phyloP scores from a whole-genome alignment of 2,888 invertebrate species.

The Hirtodrosophila cameraria region DNA sequence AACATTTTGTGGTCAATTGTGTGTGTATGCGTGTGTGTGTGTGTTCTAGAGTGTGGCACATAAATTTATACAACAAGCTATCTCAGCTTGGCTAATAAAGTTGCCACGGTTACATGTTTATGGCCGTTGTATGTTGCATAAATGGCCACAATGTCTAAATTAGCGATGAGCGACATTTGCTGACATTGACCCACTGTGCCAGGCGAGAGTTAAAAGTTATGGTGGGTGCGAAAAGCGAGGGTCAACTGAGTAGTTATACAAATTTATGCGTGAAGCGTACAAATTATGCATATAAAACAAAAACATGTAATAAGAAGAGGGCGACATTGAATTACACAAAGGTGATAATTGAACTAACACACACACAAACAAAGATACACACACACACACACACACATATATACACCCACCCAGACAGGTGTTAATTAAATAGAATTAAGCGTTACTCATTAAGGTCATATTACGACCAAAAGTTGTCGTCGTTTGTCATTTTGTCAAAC shows the following conservation, averaged over 20 bases:
- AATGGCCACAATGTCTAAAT: constrained; percentile 70
- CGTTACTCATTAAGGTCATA: constrained; percentile 73
- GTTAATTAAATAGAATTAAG: constrained; percentile 69
- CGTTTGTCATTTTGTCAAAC: constrained; percentile 46
- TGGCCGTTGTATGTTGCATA: constrained; percentile 13
- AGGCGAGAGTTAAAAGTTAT: constrained; percentile 3
- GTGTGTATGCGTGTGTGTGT: constrained; percentile 5
- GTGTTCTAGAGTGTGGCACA: constrained; percentile 51
- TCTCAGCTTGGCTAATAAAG: constrained; percentile 53
- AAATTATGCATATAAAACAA: constrained; percentile 49
- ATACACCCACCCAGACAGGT: constrained; percentile 7
- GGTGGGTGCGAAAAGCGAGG: constrained; percentile 57
- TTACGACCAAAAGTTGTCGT: constrained; percentile 60
- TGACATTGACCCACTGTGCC: constrained; percentile 66
- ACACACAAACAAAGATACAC: neutral
- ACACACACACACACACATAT: neutral
- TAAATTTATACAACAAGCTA: constrained; percentile 48
- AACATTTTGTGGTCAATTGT: constrained; percentile 58
- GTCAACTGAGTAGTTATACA: constrained; percentile 38
- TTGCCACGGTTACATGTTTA: constrained; percentile 25
- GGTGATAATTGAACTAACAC: constrained; percentile 50
- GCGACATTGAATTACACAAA: constrained; percentile 13
- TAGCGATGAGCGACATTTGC: constrained; percentile 55
- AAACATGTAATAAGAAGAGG: constrained; percentile 10
- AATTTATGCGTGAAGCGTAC: constrained; percentile 42